Evolutionary conservation across 2,888 invertebrate species (phyloP).

Genomic region (Archips crataeganus): DNA sequence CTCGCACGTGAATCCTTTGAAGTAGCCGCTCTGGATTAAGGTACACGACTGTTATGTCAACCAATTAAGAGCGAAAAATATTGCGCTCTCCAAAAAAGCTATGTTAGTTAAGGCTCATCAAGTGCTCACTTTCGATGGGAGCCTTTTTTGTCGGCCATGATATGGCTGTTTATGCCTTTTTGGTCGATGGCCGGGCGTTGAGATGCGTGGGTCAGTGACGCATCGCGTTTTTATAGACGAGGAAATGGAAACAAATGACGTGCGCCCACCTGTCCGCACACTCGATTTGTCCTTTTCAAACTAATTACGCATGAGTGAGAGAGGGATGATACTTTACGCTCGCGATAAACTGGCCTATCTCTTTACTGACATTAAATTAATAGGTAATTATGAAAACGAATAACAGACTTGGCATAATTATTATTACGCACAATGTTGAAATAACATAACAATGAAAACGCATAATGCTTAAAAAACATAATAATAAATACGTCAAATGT

Average conservation of each 20-base stretch:
- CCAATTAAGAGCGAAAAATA: slow-evolving; percentile 82
- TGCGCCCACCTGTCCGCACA: slow-evolving; percentile 33
- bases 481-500: no score
- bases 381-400: no score
- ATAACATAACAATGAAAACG: no score
- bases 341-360: no score
- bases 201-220: slow-evolving; percentile 40
- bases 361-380: no score
- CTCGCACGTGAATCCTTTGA: slow-evolving; percentile 62
- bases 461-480: no score
- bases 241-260: slow-evolving; percentile 35
- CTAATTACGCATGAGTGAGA: neutral
- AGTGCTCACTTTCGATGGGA: slow-evolving; percentile 73
- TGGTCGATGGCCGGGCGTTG: slow-evolving; percentile 32
- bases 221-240: slow-evolving; percentile 37
- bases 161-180: slow-evolving; percentile 60
- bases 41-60: slow-evolving; percentile 67
- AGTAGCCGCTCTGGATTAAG: slow-evolving; percentile 74
- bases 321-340: neutral
- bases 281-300: neutral
- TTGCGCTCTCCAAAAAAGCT: slow-evolving; percentile 64
- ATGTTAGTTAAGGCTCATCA: slow-evolving; percentile 68
- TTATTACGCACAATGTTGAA: no score
- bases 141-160: slow-evolving; percentile 63
- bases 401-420: no score